phyloP scores from a whole-genome alignment of 2,888 invertebrate genomes.

The Xylota sylvarum region DNA sequence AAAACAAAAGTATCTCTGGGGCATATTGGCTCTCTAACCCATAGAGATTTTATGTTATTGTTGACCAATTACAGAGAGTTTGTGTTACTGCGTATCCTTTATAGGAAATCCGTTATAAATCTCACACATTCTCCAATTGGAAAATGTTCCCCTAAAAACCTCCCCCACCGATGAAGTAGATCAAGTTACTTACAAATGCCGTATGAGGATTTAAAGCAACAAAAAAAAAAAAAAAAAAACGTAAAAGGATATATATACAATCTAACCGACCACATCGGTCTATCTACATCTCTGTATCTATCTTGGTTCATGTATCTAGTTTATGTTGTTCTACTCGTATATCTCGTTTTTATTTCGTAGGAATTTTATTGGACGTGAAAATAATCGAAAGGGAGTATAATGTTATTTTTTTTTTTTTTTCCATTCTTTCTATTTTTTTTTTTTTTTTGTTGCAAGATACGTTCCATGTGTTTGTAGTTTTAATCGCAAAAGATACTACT shows the following conservation, averaged over 20 bases:
- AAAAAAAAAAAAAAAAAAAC: slow-evolving; percentile 20
- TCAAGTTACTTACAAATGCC: slow-evolving; percentile 60
- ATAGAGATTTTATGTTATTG: slow-evolving; percentile 65
- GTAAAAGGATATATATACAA: slow-evolving; percentile 45
- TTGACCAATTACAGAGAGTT: slow-evolving; percentile 73
- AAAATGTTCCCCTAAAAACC: slow-evolving; percentile 38
- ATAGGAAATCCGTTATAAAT: slow-evolving; percentile 70
- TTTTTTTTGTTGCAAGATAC: slow-evolving; percentile 36
- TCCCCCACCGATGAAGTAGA: slow-evolving; percentile 3
- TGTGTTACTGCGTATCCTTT: slow-evolving; percentile 62
- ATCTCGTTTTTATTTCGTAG: slow-evolving; percentile 66
- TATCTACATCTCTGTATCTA: slow-evolving; percentile 47
- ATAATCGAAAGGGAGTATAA: slow-evolving; percentile 73
- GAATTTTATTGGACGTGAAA: slow-evolving; percentile 74
- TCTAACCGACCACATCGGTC: slow-evolving; percentile 40
- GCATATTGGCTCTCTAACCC: slow-evolving; percentile 53
- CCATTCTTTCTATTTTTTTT: slow-evolving; percentile 36
- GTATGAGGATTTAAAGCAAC: slow-evolving; percentile 45
- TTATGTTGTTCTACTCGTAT: slow-evolving; percentile 57
- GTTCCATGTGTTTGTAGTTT: slow-evolving; percentile 74
- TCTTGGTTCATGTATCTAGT: slow-evolving; percentile 48
- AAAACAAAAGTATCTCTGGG: slow-evolving; percentile 28
- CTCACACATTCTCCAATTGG: slow-evolving; percentile 71
- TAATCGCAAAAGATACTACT: slow-evolving; percentile 63
- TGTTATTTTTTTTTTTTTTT: slow-evolving; percentile 44